Evolutionary conservation across 2,113 vertebrate genomes (phyloP), one percentile per base, ranked within the genome.

Genomic region (Thalassoma bifasciatum): DNA sequence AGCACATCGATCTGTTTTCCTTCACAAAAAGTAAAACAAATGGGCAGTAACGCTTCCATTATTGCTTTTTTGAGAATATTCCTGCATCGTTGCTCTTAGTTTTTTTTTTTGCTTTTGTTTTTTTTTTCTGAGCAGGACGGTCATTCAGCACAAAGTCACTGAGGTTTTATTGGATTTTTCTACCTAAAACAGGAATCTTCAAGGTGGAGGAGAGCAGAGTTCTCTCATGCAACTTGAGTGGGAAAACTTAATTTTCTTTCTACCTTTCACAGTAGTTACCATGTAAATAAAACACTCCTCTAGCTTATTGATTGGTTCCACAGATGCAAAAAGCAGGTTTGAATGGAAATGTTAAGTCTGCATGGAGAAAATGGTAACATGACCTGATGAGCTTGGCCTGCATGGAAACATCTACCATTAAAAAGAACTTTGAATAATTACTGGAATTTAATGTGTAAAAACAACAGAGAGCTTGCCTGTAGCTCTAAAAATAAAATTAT

Each of bases 221-320:
- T 14, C 24, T 46, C 44, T 46, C 44, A 17, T 19, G 44, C 44
- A 7, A 46, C 44, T 17, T 46, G 44, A 46, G 44, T 6, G 17
- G 40, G 10, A 42, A 42, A 14, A 16, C 10, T 14, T 5, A 14
- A 42, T 4, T 26, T 30, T 34, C 23, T 52, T 37, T 19, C 49
- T 58, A 46, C 30, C 66, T 53, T 81, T 22, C 16, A 36, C 61
- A 67, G 51, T 44, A 36, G 82, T 56, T 74, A 62, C 51, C 72
- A 74, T 83, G 76, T 81, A 89, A 80, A 88, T 80, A 77, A 61
- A 75, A 84, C 68, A 62, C 74, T 79, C 75, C 26, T 81, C 80
- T 79, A 83, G 58, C 56, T 85, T 89, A 89, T 91, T 80, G 91
- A 92, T 90, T 66, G 61, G 73, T 56, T 69, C 61, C 74, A 66